A percentile compares a stretch with the other conserved stretches of the same genome.
Evolutionary conservation across 1,140 invertebrate species (phyloP).

Genomic region (Archivesica marissinica): DNA sequence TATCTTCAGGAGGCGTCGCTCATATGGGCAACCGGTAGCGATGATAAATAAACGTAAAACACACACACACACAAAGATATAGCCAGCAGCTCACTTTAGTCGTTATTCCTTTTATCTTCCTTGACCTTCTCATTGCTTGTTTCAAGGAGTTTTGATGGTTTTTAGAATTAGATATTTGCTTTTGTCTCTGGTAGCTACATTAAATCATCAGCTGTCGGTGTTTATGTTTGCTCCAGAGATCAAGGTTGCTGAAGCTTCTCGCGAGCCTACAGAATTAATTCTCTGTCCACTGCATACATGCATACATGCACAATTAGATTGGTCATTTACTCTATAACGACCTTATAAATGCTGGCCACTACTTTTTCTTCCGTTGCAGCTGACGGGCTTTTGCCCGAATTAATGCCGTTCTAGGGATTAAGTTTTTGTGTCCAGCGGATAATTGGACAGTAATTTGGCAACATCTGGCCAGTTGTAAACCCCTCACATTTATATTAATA

Average conservation of each 20-base stretch:
- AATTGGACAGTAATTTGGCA: constrained; percentile 26
- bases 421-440: constrained; percentile 30
- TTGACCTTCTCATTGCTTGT: too few relatives aligned
- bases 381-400: constrained; percentile 5
- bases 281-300: constrained; percentile 18
- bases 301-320: constrained; percentile 45
- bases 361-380: constrained; percentile 14
- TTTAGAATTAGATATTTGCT: background rate
- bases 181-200: background rate
- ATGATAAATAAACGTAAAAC: too few relatives aligned
- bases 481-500: constrained; percentile 41
- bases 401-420: constrained; percentile 9
- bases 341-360: constrained; percentile 17
- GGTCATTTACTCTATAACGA: constrained; percentile 7
- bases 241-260: background rate
- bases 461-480: constrained; percentile 44
- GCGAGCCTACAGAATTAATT: constrained; percentile 9
- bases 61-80: too few relatives aligned
- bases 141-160: too few relatives aligned
- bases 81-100: too few relatives aligned
- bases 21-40: too few relatives aligned
- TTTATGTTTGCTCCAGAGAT: constrained; percentile 13
- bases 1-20: too few relatives aligned
- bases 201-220: constrained; percentile 6
- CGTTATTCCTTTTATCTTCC: too few relatives aligned